These are phyloP conservation scores for Grus americana DNA, from an alignment of 2,113 vertebrate species.

Conservation along the genomic window DNA sequence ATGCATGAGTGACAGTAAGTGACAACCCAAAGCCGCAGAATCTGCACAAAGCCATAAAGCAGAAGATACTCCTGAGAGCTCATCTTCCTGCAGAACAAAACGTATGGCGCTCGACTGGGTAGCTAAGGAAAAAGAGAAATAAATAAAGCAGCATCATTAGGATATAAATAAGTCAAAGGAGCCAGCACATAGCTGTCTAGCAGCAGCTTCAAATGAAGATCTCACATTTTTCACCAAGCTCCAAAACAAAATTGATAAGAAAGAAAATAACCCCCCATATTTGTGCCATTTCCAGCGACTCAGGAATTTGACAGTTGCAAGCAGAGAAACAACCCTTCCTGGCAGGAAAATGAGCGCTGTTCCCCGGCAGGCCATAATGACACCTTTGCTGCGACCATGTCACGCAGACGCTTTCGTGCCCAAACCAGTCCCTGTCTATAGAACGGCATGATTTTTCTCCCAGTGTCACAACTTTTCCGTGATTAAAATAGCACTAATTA, in stretches of 20 bases:
- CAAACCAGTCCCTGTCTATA: neutral
- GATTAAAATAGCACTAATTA: neutral
- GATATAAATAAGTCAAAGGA: constrained; percentile 16
- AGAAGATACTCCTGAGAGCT: neutral
- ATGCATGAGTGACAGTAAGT: neutral
- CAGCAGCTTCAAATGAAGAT: constrained; percentile 30
- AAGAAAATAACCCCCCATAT: neutral
- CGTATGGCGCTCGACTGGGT: neutral
- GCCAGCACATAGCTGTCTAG: neutral
- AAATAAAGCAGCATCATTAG: constrained; percentile 31
- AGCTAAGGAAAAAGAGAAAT: neutral
- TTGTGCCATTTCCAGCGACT: neutral
- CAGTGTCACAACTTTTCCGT: neutral
- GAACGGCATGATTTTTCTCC: neutral
- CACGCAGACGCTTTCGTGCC: neutral
- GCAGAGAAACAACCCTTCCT: neutral
- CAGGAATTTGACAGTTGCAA: neutral
- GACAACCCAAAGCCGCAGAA: neutral
- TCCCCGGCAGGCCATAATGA: neutral
- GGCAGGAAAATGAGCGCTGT: neutral
- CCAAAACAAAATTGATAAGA: neutral
- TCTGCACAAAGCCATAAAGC: constrained; percentile 14
- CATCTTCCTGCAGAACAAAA: neutral
- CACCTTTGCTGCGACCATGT: neutral
- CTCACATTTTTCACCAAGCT: constrained; percentile 28